Conservation (phyloP, 2,113 vertebrate genomes). For the Oenanthe oenanthe region DNA sequence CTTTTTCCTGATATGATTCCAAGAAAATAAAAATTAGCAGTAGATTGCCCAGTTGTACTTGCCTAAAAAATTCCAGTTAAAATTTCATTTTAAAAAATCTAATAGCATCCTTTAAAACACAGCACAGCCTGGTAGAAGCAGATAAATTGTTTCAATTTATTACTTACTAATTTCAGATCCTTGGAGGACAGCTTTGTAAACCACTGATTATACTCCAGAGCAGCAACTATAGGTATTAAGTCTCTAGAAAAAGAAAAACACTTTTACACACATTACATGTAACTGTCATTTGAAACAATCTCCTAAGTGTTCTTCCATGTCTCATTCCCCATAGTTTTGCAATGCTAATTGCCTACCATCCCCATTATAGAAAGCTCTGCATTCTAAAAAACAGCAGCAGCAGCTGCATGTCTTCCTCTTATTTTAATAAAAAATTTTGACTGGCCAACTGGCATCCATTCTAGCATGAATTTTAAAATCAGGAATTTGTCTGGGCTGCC, state of each 20-base stretch:
- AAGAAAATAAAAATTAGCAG: not conserved
- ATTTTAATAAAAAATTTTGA: not conserved
- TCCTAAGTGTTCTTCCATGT: not conserved
- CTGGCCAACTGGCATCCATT: not conserved
- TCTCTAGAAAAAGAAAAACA: constrained; percentile 81
- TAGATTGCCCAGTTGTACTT: not conserved
- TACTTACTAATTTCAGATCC: constrained; percentile 95
- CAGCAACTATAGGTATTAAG: constrained; percentile 95
- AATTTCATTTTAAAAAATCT: not conserved
- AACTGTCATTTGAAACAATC: not conserved
- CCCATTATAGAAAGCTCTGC: not conserved
- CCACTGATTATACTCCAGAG: constrained; percentile 97
- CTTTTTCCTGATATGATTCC: not conserved
- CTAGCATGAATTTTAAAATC: constrained; percentile 24
- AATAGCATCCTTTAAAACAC: not conserved
- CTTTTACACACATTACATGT: constrained; percentile 42
- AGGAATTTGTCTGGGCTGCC: constrained; percentile 39
- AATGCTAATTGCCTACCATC: not conserved
- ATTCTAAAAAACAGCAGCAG: not conserved
- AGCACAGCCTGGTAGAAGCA: not conserved
- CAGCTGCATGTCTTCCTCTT: not conserved
- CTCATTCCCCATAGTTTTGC: not conserved
- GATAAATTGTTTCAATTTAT: not conserved
- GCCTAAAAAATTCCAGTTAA: not conserved
- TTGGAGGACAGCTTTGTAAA: constrained; percentile 95